Evolutionary conservation across 2,888 invertebrate genomes (phyloP), one percentile per base, ranked within the genome.

Genomic region (Drosophila pseudotalamancana): DNA sequence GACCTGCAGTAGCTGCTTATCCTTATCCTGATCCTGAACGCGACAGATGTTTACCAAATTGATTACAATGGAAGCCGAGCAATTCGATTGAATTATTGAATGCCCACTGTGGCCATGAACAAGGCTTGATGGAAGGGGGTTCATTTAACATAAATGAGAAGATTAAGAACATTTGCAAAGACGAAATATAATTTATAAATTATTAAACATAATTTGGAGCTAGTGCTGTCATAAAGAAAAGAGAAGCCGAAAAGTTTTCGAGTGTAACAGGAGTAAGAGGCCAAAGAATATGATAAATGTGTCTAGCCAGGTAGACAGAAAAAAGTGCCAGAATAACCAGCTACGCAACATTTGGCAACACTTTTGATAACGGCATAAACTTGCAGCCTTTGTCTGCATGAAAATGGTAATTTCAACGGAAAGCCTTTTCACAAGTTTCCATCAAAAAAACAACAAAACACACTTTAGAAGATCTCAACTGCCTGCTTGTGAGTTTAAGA

Each of bases 1-100:
- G 65, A 37, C 65, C 40, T 66, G 62, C 56, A 70, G 60, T 29
- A 57, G 56, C 43, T 35, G 76, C 68, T 77, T 77, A 77, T 77
- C 74, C 68, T 77, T 77, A 77, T 77, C 74, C 71, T 63, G 65
- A 77, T 65, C 59, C 68, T 39, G 63, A 59, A 62, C 51, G 43
- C 87, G 87, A 87, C 84, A 84, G 84, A 84, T 84, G 84, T 84
- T 84, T 82, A 72, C 79, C 72, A 76, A 84, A 82, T 84, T 84
- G 87, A 84, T 84, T 87, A 85, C 72, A 68, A 77, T 72, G 61
- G 74, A 39, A 34, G 55, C 67, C 49, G 64, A 62, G 51, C 66
- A 34, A 62, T 63, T 40, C 72, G 27, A 59, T 68, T 65, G 81
- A 71, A 65, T 67, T 53, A 70, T 79, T 71, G 61, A 72, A 60